phyloP scores from a whole-genome alignment of 1,140 invertebrate species.

The Araneus ventricosus region DNA sequence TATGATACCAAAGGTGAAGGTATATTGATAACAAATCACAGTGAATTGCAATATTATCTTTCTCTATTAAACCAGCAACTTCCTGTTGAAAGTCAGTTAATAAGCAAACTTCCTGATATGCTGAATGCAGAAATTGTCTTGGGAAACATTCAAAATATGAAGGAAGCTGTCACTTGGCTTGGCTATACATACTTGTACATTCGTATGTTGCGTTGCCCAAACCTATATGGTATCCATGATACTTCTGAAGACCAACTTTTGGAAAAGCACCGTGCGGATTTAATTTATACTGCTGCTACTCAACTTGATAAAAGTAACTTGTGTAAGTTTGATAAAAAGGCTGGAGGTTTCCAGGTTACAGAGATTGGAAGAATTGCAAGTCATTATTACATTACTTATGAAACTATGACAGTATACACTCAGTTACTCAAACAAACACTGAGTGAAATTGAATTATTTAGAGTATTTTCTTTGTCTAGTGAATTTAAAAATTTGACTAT shows the following conservation, averaged over 20 bases:
- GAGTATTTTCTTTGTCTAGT: conserved; percentile 98
- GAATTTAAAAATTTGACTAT: conserved; percentile 97
- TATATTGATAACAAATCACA: conserved; percentile 99
- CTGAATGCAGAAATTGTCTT: conserved; percentile 99
- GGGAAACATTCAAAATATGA: conserved; percentile 96
- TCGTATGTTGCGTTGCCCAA: conserved; percentile 90
- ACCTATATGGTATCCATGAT: conserved; percentile 94
- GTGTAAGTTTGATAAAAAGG: conserved; percentile 97
- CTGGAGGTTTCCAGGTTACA: conserved; percentile 94
- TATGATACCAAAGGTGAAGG: conserved; percentile 99
- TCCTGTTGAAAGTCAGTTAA: conserved; percentile 84
- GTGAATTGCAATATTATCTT: conserved; percentile 98
- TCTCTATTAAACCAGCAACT: conserved; percentile 98
- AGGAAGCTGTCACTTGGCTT: conserved; percentile 96
- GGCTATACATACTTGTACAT: conserved; percentile 99
- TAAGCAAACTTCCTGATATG: conserved; percentile 92
- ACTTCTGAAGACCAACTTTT: conserved; percentile 90
- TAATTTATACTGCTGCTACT: conserved; percentile 97
- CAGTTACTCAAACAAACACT: conserved; percentile 97
- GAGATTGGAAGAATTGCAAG: conserved; percentile 98
- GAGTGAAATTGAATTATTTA: conserved; percentile 98
- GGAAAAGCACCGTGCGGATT: conserved; percentile 94
- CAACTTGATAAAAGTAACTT: conserved; percentile 94
- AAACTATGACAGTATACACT: conserved; percentile 98
- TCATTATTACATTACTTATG: conserved; percentile 98